phyloP scores from a whole-genome alignment of 2,888 invertebrate species.

The Rhingia campestris region DNA sequence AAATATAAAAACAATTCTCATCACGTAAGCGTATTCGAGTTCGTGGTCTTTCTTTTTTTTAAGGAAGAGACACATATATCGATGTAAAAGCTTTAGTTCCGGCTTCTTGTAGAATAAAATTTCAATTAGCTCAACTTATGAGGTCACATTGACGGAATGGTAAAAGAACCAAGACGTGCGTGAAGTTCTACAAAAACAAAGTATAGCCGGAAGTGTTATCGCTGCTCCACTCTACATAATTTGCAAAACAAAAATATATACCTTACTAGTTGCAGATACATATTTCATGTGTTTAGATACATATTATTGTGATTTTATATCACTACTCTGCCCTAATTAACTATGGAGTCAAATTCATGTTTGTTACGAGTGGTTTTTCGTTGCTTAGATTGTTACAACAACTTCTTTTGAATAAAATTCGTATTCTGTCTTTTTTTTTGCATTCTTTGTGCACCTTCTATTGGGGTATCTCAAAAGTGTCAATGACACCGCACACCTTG shows the following conservation, averaged over 20 bases:
- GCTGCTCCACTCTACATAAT: background rate
- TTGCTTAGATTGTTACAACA: background rate
- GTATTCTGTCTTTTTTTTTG: background rate
- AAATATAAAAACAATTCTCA: constrained; percentile 7
- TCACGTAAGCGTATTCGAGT: constrained; percentile 2
- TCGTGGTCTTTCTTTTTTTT: background rate
- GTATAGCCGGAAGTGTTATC: constrained; percentile 41
- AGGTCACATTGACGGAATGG: constrained; percentile 5
- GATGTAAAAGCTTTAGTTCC: constrained; percentile 7
- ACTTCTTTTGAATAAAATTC: background rate
- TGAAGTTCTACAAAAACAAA: background rate
- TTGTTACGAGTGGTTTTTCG: background rate
- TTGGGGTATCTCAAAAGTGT: constrained; percentile 24
- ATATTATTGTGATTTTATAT: background rate
- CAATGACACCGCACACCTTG: constrained; percentile 46
- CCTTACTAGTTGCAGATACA: constrained; percentile 8
- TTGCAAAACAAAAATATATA: constrained; percentile 1
- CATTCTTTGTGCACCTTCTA: constrained; percentile 28
- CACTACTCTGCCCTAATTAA: constrained; percentile 23
- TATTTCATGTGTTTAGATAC: constrained; percentile 23
- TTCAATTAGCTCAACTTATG: constrained; percentile 8
- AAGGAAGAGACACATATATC: background rate
- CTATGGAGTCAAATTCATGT: background rate
- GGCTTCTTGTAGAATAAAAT: constrained; percentile 4
- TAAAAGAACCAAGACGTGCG: background rate